phyloP scores from a whole-genome alignment of 2,888 invertebrate species.

The Drosophila mayaguana region DNA sequence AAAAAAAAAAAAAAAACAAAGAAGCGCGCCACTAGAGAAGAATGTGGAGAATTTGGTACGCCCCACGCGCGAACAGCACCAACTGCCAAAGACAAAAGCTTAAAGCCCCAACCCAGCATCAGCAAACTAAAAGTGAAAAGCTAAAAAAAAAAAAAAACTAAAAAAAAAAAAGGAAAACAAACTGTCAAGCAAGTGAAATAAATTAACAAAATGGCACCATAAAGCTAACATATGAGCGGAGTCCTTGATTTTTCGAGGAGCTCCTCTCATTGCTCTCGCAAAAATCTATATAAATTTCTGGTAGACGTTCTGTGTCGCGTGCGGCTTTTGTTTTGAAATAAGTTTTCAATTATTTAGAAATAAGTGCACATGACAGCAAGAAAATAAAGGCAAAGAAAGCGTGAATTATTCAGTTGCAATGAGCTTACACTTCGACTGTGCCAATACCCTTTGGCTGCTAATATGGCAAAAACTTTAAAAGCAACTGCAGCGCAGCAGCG shows the following conservation, averaged over 20 bases:
- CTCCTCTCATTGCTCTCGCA: slow-evolving; percentile 13
- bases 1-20: slow-evolving; percentile 42
- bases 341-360: slow-evolving; percentile 78
- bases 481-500: slow-evolving; percentile 4
- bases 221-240: slow-evolving; percentile 74
- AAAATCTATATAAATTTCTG: slow-evolving; percentile 35
- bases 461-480: slow-evolving; percentile 2
- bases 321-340: slow-evolving; percentile 53
- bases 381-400: slow-evolving; percentile 45
- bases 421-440: slow-evolving; percentile 19
- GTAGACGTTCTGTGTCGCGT: slow-evolving; percentile 32
- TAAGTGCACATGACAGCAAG: slow-evolving; percentile 70
- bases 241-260: slow-evolving; percentile 65
- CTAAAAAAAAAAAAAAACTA: slow-evolving; percentile 29
- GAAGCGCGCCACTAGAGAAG: slow-evolving; percentile 42
- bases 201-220: slow-evolving; percentile 78
- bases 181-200: slow-evolving; percentile 79
- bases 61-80: slow-evolving; percentile 28
- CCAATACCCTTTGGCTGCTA: slow-evolving; percentile 35
- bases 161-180: slow-evolving; percentile 57
- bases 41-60: slow-evolving; percentile 53
- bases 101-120: slow-evolving; percentile 32
- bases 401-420: slow-evolving; percentile 25
- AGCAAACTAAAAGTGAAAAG: slow-evolving; percentile 43
- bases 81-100: slow-evolving; percentile 58